A percentile compares a stretch with the other conserved stretches of the same genome.
Conservation (phyloP, 1,140 invertebrate species). For the Zaprionus ghesquierei region DNA sequence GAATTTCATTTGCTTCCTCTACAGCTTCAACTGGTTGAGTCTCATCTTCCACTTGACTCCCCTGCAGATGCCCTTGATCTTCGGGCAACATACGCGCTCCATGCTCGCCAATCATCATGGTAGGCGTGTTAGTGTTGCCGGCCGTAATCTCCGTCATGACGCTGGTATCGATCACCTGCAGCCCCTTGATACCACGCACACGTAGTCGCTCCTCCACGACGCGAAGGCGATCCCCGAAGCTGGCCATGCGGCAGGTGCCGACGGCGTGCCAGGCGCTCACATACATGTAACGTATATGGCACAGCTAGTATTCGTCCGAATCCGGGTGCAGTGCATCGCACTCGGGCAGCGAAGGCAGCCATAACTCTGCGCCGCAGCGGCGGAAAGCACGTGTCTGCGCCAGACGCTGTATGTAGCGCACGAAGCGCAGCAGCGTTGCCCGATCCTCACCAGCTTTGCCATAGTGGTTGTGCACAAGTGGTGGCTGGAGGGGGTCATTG, state of each 20-base stretch:
- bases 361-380: constrained; percentile 79
- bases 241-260: constrained; percentile 91
- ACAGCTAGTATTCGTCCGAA: constrained; percentile 86
- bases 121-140: constrained; percentile 90
- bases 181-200: constrained; percentile 86
- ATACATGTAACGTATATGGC: constrained; percentile 85
- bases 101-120: constrained; percentile 91
- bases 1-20: background rate
- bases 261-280: constrained; percentile 87
- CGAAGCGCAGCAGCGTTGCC: constrained; percentile 87
- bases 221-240: constrained; percentile 84
- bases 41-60: background rate
- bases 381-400: constrained; percentile 83
- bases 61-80: constrained; percentile 52
- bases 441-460: constrained; percentile 88
- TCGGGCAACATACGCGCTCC: constrained; percentile 88
- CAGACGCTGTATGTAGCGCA: constrained; percentile 83
- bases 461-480: constrained; percentile 91
- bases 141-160: constrained; percentile 90
- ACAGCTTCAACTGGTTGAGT: background rate
- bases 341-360: constrained; percentile 80
- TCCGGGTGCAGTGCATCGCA: constrained; percentile 81
- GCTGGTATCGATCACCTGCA: constrained; percentile 91
- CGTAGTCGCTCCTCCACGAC: constrained; percentile 87
- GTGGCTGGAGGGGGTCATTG: constrained; percentile 82